Percentiles rank a stretch among this genome's conserved stretches.
Conservation (phyloP, 64 coral and sea anemone genomes). For the Montipora cactus region DNA sequence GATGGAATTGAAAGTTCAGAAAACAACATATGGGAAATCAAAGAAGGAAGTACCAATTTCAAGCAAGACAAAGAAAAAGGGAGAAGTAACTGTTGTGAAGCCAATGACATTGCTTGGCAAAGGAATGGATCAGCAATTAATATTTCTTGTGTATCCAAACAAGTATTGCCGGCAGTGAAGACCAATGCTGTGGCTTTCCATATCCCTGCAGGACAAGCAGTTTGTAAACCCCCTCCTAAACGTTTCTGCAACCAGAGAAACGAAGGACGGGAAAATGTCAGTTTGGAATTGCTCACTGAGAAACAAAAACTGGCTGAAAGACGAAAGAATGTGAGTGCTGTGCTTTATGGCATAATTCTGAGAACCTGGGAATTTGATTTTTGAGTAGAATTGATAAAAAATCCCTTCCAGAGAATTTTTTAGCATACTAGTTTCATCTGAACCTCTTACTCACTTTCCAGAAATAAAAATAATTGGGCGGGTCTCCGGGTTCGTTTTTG, state of each 20-base stretch:
- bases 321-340: slow-evolving; percentile 26
- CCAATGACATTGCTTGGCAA: background rate
- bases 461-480: too few relatives aligned
- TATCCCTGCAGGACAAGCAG: slow-evolving; percentile 28
- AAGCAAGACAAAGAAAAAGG: slow-evolving; percentile 9
- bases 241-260: slow-evolving; percentile 36
- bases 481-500: too few relatives aligned
- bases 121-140: background rate
- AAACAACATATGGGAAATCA: background rate
- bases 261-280: slow-evolving; percentile 21
- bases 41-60: background rate
- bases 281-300: slow-evolving; percentile 40
- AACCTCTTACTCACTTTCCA: too few relatives aligned
- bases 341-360: background rate
- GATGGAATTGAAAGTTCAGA: slow-evolving; percentile 16
- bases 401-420: too few relatives aligned
- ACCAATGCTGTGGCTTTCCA: slow-evolving; percentile 50
- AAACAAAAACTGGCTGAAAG: slow-evolving; percentile 66
- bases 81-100: background rate
- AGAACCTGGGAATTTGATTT: too few relatives aligned
- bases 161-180: background rate
- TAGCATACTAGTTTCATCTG: too few relatives aligned
- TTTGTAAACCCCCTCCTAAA: slow-evolving; percentile 49
- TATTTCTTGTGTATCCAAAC: background rate
- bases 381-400: too few relatives aligned